Conservation (phyloP, 2,888 invertebrate species). For the Seira ritae region DNA sequence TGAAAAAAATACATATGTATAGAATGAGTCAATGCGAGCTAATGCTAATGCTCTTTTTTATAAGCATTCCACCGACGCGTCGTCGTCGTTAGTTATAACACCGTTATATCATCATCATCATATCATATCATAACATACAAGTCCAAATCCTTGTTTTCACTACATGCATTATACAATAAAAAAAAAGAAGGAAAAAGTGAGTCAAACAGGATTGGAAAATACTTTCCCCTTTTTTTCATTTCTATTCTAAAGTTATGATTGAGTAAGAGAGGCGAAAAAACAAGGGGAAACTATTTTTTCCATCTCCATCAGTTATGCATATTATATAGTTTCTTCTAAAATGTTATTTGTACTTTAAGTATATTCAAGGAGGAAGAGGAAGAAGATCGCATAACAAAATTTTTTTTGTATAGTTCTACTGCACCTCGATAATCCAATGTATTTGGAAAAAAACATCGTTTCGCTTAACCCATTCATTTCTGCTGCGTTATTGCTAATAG, state of each 20-base stretch:
- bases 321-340: constrained; percentile 39
- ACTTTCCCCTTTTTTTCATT: constrained; percentile 49
- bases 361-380: neutral
- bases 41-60: constrained; percentile 57
- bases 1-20: too few species aligned
- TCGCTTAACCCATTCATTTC: constrained; percentile 52
- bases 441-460: constrained; percentile 49
- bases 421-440: constrained; percentile 66
- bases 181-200: constrained; percentile 27
- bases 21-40: constrained; percentile 53
- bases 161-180: constrained; percentile 55
- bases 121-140: constrained; percentile 52
- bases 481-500: constrained; percentile 58
- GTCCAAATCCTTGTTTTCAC: constrained; percentile 51
- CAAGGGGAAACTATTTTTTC: constrained; percentile 53
- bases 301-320: constrained; percentile 53
- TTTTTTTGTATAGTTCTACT: constrained; percentile 31
- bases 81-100: too few species aligned
- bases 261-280: constrained; percentile 41
- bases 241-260: constrained; percentile 48
- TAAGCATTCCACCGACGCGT: neutral
- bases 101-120: constrained; percentile 53
- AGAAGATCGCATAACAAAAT: constrained; percentile 40
- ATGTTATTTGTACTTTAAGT: constrained; percentile 6
- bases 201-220: constrained; percentile 42